phyloP scores from a whole-genome alignment of 2,797 vertebrate genomes.

The Macropodus opercularis region DNA sequence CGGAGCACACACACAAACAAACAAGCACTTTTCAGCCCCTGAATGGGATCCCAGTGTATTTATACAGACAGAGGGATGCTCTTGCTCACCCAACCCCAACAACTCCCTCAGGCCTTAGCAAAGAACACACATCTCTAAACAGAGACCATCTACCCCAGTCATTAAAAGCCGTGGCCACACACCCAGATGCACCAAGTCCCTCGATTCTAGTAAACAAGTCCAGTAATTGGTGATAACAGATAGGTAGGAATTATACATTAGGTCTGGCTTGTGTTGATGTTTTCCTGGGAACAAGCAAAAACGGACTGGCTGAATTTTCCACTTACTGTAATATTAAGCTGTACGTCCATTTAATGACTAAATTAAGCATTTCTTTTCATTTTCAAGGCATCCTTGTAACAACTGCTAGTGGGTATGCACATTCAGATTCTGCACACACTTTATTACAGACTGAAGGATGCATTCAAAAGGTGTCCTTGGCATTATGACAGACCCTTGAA shows the following conservation, averaged over 20 bases:
- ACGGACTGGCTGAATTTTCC: not conserved
- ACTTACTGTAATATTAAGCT: conserved; percentile 19
- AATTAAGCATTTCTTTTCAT: not conserved
- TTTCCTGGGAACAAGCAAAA: conserved; percentile 12
- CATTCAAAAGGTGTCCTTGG: conserved; percentile 9
- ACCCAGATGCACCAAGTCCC: conserved; percentile 40
- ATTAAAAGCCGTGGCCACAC: conserved; percentile 36
- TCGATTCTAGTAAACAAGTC: conserved; percentile 57
- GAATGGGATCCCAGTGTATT: conserved; percentile 77
- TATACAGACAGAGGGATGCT: conserved; percentile 60
- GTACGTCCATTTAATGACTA: not conserved
- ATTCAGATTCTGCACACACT: not conserved
- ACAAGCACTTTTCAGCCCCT: conserved; percentile 45
- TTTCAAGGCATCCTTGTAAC: not conserved
- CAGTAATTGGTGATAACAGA: conserved; percentile 53
- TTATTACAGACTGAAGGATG: not conserved
- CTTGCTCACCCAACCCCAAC: conserved; percentile 52
- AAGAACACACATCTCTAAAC: conserved; percentile 49
- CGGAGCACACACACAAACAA: conserved; percentile 28
- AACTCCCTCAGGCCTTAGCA: conserved; percentile 40
- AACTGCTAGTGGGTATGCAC: not conserved
- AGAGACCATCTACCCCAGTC: conserved; percentile 36
- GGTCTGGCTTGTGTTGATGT: conserved; percentile 24
- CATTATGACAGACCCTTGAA: not conserved
- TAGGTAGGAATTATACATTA: conserved; percentile 52